Conservation (phyloP, 2,888 invertebrate genomes). For the Spilosoma lubricipeda region DNA sequence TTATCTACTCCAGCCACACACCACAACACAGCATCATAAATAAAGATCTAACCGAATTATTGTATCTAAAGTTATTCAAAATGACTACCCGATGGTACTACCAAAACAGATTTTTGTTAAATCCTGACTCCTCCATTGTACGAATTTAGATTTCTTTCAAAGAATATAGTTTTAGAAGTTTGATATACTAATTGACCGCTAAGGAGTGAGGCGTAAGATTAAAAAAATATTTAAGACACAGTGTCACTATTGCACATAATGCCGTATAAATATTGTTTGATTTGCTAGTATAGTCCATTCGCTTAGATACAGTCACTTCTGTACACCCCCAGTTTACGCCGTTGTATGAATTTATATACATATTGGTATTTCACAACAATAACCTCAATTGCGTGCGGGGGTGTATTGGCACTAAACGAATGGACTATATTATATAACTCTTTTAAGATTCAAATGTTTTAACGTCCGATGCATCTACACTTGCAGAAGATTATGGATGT, state of each 20-base stretch:
- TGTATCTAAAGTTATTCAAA: not conserved
- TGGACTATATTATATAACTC: no score
- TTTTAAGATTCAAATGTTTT: not conserved
- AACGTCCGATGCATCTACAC: not conserved
- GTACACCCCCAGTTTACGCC: no score
- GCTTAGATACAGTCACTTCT: no score
- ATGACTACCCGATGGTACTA: not conserved
- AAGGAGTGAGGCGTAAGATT: not conserved
- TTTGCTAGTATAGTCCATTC: not conserved
- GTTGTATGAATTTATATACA: no score
- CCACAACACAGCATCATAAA: not conserved
- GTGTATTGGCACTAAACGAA: no score
- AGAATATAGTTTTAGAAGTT: not conserved
- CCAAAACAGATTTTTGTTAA: not conserved
- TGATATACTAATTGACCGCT: not conserved
- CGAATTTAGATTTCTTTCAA: not conserved
- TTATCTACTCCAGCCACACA: no score
- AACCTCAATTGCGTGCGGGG: no score
- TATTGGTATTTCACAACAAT: no score
- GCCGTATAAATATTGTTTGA: not conserved
- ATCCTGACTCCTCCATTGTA: not conserved
- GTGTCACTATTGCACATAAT: not conserved
- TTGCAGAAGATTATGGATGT: not conserved
- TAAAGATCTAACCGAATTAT: not conserved
- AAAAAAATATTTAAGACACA: not conserved